phyloP scores from a whole-genome alignment of 2,888 invertebrate genomes.

The Zaprionus obscuricornis region DNA sequence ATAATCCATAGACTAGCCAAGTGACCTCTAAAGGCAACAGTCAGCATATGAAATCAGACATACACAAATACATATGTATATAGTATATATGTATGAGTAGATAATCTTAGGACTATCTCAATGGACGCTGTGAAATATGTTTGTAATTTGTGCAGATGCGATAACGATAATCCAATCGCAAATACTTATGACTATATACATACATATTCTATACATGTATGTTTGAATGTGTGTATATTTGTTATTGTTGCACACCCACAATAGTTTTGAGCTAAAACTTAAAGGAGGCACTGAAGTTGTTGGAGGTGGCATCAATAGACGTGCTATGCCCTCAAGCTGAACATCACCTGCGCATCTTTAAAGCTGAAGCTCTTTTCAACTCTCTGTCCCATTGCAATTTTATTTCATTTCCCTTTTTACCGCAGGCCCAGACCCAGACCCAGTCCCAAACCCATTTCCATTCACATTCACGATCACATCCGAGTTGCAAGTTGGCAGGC shows the following conservation, averaged over 20 bases:
- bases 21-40: constrained; percentile 44
- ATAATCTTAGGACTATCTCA: constrained; percentile 18
- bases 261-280: constrained; percentile 13
- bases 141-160: constrained; percentile 68
- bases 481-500: constrained; percentile 31
- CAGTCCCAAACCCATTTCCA: constrained; percentile 29
- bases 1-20: constrained; percentile 23
- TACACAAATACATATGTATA: no score
- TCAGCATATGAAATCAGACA: constrained; percentile 10
- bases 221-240: constrained; percentile 15
- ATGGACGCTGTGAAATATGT: constrained; percentile 34
- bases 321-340: constrained; percentile 44
- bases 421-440: no score
- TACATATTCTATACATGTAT: neutral
- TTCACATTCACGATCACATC: constrained; percentile 46
- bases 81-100: no score
- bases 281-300: constrained; percentile 17
- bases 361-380: constrained; percentile 24
- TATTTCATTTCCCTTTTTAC: no score
- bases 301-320: constrained; percentile 21
- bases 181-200: constrained; percentile 10
- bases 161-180: constrained; percentile 65
- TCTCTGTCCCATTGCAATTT: neutral
- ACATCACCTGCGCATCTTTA: constrained; percentile 61
- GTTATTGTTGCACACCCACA: constrained; percentile 66